phyloP scores from a whole-genome alignment of 2,113 vertebrate species.

The Thalassoma bifasciatum region DNA sequence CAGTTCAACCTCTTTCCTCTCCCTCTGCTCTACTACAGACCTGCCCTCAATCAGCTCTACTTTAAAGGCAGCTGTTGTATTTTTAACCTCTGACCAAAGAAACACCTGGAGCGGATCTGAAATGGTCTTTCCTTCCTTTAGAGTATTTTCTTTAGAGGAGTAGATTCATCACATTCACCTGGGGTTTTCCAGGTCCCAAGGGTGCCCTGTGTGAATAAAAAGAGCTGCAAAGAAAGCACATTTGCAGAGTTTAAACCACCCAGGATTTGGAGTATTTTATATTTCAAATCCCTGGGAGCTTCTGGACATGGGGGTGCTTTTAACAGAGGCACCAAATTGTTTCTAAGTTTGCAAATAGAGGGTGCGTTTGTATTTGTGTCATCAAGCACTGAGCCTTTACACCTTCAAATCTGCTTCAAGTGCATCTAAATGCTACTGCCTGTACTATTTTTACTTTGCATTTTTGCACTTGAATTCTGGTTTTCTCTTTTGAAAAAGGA shows the following conservation, averaged over 20 bases:
- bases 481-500: not conserved
- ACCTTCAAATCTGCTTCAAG: not conserved
- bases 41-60: constrained; percentile 58
- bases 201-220: constrained; percentile 26
- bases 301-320: constrained; percentile 28
- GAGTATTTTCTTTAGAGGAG: constrained; percentile 44
- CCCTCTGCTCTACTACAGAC: not conserved
- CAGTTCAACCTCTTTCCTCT: not conserved
- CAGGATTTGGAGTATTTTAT: constrained; percentile 22
- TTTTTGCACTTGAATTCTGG: not conserved
- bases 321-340: not conserved
- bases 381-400: not conserved
- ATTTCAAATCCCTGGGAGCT: constrained; percentile 36
- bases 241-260: constrained; percentile 46
- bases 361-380: not conserved
- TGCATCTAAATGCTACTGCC: not conserved
- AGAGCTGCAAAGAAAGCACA: constrained; percentile 48
- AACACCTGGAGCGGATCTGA: constrained; percentile 77
- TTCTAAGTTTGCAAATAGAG: constrained; percentile 1
- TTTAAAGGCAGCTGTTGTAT: constrained; percentile 69
- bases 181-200: constrained; percentile 50
- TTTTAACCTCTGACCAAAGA: constrained; percentile 66
- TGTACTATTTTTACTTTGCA: not conserved
- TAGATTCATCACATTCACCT: constrained; percentile 67
- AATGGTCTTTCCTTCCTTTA: constrained; percentile 25